Base-by-base conservation (phyloP, 2,113 vertebrate genomes). In the Melanerpes formicivorus region DNA sequence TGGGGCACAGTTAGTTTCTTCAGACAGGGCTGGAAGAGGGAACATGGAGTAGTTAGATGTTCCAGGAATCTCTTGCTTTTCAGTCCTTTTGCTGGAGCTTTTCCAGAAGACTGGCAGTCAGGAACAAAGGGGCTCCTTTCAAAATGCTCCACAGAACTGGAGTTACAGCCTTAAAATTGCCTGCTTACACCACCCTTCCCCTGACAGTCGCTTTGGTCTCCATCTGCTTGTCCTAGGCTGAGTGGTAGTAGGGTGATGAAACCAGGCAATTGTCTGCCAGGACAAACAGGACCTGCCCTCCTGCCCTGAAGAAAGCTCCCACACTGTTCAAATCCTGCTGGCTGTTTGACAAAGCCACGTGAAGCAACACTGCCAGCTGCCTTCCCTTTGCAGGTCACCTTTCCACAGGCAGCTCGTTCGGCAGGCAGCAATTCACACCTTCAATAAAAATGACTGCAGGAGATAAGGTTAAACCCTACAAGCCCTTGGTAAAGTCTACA, bases 391-490 rank as follows among this genome's bases (percentile, higher is more conserved):
- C 77, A 78, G 80, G 37, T 86, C 82, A 42, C 69, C 76, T 34
- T 40, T 56, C 88, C 58, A 10, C 32, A 85, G 79, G 86, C 72
- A 72, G 74, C 3, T 4, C 6, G n/a, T 23, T 52, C 12, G 69
- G 46, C 23, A 46, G 5, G 34, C 64, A 23, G 29, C 2, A 3
- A 59, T 18, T 50, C 73, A 59, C 65, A 9, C 27, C 62, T 64
- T 78, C 55, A 21, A 6, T 60, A 82, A 48, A 84, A 74, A 69
- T 18, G 80, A 25, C 86, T 40, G 58, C 4, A 52, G 44, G 85
- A 86, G 95, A 94, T 90, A 93, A 94, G 85, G 73, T 90, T 90
- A 91, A 96, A 88, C 14, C 70, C 64, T 58, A 32, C 29, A 94
- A 94, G 77, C 83, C 70, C 46, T 93, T 40, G 2, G 90, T 44